phyloP scores from a whole-genome alignment of 2,113 vertebrate genomes.

The Gavialis gangeticus region DNA sequence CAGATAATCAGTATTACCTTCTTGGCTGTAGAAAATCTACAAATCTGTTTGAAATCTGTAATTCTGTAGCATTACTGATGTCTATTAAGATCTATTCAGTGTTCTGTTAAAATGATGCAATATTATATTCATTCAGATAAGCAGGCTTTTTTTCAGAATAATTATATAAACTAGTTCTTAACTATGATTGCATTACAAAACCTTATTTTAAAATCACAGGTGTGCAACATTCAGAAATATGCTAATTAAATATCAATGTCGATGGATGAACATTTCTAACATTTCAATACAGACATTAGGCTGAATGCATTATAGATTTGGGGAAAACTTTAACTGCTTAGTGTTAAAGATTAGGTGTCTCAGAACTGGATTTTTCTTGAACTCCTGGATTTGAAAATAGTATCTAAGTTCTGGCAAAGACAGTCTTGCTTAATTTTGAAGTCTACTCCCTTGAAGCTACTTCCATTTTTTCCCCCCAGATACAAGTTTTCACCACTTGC shows the following conservation, averaged over 20 bases:
- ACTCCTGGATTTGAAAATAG: background rate
- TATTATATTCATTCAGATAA: background rate
- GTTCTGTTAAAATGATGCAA: background rate
- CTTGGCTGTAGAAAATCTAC: background rate
- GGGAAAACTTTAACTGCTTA: background rate
- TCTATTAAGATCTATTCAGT: background rate
- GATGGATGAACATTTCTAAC: background rate
- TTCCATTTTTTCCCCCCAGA: background rate
- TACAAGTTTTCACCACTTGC: background rate
- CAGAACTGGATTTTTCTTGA: background rate
- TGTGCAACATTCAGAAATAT: background rate
- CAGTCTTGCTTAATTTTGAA: background rate
- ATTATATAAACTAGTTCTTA: background rate
- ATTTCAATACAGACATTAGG: background rate
- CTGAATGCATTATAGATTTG: accelerated
- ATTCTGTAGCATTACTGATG: background rate
- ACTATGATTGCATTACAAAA: background rate
- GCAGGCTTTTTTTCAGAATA: background rate
- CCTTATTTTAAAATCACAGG: background rate
- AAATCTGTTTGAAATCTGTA: accelerated
- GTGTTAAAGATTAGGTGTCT: background rate
- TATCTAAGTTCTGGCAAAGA: background rate
- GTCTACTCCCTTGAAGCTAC: background rate
- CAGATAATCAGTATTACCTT: background rate
- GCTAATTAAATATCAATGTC: background rate